A percentile compares a stretch with the other conserved stretches of the same genome.
These are phyloP conservation scores for Campoplex capitator DNA, from an alignment of 2,888 invertebrate genomes.

Conservation along the genomic window DNA sequence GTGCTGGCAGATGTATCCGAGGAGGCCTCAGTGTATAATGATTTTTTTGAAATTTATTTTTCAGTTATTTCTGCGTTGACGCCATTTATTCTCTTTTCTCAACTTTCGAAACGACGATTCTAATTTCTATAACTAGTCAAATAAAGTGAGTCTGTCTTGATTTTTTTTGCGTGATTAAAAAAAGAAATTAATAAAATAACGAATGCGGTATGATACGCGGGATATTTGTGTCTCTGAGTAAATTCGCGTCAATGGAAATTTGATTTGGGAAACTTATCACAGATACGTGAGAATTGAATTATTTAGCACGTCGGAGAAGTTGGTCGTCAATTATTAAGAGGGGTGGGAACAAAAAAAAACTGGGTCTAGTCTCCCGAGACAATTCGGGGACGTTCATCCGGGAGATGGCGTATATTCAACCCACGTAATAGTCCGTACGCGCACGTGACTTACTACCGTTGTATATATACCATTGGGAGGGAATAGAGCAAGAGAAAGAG, in stretches of 20 bases:
- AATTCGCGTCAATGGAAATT: constrained; percentile 57
- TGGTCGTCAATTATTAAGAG: constrained; percentile 68
- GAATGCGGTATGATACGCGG: not conserved
- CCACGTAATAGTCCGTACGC: constrained; percentile 68
- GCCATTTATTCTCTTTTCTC: not conserved
- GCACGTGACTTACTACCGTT: constrained; percentile 56
- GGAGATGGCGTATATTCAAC: constrained; percentile 66
- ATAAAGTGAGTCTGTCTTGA: not conserved
- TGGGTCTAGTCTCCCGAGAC: constrained; percentile 59
- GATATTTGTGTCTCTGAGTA: constrained; percentile 1
- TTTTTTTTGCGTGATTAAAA: not conserved
- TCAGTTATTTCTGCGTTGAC: not conserved
- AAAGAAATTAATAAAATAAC: not conserved
- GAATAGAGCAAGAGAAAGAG: constrained; percentile 20
- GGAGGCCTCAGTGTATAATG: no score
- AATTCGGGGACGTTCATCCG: constrained; percentile 66
- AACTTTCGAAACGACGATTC: not conserved
- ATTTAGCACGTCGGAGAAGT: constrained; percentile 66
- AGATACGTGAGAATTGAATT: constrained; percentile 60
- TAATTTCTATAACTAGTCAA: not conserved
- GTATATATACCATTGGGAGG: constrained; percentile 31
- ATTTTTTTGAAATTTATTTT: no score
- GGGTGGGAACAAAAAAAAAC: constrained; percentile 51
- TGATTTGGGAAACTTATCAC: constrained; percentile 63
- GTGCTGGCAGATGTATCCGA: no score